Percentiles rank a stretch among this genome's conserved stretches.
phyloP scores from a whole-genome alignment of 2,888 invertebrate genomes.

The Hydroisotoma schaefferi region DNA sequence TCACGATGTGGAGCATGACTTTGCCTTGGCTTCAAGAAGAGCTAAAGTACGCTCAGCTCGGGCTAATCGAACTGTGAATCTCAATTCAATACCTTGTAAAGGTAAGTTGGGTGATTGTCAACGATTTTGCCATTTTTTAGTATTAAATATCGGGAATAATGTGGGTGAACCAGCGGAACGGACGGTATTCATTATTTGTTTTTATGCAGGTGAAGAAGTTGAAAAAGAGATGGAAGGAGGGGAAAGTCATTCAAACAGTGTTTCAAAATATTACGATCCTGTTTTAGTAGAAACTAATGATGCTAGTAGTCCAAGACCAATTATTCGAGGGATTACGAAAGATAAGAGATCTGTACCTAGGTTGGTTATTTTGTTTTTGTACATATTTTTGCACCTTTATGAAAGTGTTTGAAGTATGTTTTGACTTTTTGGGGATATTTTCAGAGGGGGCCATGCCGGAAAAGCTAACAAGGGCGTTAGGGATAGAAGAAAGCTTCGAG shows the following conservation, averaged over 20 bases:
- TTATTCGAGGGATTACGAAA: conserved; percentile 54
- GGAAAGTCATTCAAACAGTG: conserved; percentile 5
- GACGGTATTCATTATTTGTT: not conserved
- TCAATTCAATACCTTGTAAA: no score
- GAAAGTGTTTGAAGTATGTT: conserved; percentile 4
- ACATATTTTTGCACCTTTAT: not conserved
- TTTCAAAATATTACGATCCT: conserved; percentile 45
- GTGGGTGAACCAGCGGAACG: no score
- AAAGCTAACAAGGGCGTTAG: conserved; percentile 59
- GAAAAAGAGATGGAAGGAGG: conserved; percentile 42
- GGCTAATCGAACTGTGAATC: conserved; percentile 53
- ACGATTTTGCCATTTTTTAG: no score
- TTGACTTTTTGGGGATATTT: conserved; percentile 6
- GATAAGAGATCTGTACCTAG: conserved; percentile 49
- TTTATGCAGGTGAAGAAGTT: conserved; percentile 35
- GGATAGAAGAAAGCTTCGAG: conserved; percentile 60
- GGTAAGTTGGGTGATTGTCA: no score
- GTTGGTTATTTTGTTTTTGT: conserved; percentile 17
- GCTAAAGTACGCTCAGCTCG: conserved; percentile 57
- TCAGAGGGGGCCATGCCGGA: conserved; percentile 55
- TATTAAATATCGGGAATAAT: no score
- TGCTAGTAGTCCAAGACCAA: conserved; percentile 55
- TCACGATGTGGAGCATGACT: conserved; percentile 58
- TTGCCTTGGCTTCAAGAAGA: conserved; percentile 57
- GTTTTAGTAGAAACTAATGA: conserved; percentile 51